Evolutionary conservation across 2,797 vertebrate species (phyloP).

Genomic region (Smutsia temminckii): DNA sequence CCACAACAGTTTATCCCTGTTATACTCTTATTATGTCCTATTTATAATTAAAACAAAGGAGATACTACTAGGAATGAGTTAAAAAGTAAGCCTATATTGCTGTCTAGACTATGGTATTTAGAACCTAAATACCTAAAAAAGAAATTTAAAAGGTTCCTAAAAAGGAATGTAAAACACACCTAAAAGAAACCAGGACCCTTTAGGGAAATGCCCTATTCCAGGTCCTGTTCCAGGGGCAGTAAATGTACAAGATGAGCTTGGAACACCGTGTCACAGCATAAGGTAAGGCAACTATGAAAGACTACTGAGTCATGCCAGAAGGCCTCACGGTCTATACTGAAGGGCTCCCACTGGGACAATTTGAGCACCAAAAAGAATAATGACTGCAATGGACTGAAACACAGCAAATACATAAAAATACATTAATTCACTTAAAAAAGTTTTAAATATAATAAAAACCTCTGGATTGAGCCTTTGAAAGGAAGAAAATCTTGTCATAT

Average conservation of each 20-base stretch:
- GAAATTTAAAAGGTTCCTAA: no score
- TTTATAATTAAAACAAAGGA: not conserved
- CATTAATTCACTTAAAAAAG: not conserved
- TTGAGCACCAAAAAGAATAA: not conserved
- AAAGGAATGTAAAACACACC: no score
- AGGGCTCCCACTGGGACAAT: not conserved
- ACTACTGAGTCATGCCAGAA: not conserved
- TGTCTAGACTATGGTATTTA: not conserved
- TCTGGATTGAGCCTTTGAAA: not conserved
- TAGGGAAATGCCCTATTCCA: not conserved
- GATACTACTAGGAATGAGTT: not conserved
- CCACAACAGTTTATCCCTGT: not conserved
- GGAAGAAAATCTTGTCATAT: not conserved
- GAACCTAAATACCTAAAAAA: no score
- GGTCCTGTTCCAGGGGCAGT: not conserved
- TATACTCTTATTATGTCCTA: not conserved
- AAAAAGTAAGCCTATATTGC: not conserved
- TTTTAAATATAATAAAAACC: conserved; percentile 14
- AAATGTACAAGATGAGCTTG: not conserved
- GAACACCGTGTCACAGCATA: not conserved
- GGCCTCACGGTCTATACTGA: not conserved
- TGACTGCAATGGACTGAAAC: not conserved
- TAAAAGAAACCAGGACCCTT: not conserved
- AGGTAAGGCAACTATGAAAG: not conserved
- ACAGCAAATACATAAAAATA: not conserved